These are phyloP conservation scores for Fragum sueziense DNA, from an alignment of 2,888 invertebrate genomes.

Conservation along the genomic window DNA sequence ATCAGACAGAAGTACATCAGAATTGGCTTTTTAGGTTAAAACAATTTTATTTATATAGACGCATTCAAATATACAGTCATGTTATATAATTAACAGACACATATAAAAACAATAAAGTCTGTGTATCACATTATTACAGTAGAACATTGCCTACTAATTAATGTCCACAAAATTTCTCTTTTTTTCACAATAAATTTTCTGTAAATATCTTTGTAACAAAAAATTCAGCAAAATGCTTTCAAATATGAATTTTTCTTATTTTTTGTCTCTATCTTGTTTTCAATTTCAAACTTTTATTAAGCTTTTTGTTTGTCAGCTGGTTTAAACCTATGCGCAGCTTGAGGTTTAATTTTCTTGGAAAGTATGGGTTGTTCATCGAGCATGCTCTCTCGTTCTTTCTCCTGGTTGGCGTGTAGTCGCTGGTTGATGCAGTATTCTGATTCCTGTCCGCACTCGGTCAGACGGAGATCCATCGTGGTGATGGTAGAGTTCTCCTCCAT, in stretches of 20 bases:
- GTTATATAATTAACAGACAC: too few relatives aligned
- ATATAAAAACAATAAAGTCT: too few relatives aligned
- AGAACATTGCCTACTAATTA: too few relatives aligned
- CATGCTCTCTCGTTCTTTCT: conserved; percentile 75
- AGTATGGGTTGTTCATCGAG: conserved; percentile 65
- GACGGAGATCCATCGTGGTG: conserved; percentile 80
- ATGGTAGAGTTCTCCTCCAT: conserved; percentile 81
- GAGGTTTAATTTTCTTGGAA: conserved; percentile 69
- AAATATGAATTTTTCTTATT: not conserved
- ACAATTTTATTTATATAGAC: too few relatives aligned
- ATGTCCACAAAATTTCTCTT: too few relatives aligned
- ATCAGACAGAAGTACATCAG: too few relatives aligned
- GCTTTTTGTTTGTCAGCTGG: conserved; percentile 17
- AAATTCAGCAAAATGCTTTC: not conserved
- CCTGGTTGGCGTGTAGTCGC: conserved; percentile 79
- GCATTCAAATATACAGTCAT: too few relatives aligned
- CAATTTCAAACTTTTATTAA: not conserved
- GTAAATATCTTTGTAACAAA: not conserved
- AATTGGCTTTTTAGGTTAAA: too few relatives aligned
- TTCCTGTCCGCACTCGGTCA: conserved; percentile 82
- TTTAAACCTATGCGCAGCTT: conserved; percentile 74
- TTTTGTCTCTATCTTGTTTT: not conserved
- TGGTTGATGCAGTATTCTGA: conserved; percentile 82
- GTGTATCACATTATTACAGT: too few relatives aligned
- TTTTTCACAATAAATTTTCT: too few relatives aligned